Conservation (phyloP, 2,113 vertebrate species). For the Synchiropus splendidus region DNA sequence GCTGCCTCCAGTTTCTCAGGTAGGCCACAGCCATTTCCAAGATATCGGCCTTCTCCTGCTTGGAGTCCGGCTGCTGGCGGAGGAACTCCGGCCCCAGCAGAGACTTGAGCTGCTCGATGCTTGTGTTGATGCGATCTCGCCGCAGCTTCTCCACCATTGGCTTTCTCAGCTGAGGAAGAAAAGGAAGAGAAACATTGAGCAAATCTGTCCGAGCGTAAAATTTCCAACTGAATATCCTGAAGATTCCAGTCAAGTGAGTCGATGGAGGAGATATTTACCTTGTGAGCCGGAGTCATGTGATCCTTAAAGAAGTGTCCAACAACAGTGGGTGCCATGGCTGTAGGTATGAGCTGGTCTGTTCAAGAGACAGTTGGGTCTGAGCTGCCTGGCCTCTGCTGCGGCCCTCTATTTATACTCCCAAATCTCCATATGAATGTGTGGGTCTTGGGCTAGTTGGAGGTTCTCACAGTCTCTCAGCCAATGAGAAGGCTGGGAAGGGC, state of each 20-base stretch:
- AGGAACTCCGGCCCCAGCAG: slow-evolving; percentile 65
- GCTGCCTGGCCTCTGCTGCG: slow-evolving; percentile 34
- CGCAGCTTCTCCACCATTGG: slow-evolving; percentile 69
- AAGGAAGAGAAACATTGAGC: slow-evolving; percentile 4
- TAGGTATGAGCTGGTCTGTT: slow-evolving; percentile 23
- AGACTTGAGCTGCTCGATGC: slow-evolving; percentile 67
- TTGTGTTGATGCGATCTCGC: slow-evolving; percentile 66
- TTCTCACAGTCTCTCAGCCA: slow-evolving; percentile 64
- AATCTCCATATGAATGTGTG: slow-evolving; percentile 68
- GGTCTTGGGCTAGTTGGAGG: slow-evolving; percentile 57
- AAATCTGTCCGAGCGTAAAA: not conserved
- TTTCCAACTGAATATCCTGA: not conserved
- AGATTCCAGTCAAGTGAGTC: not conserved
- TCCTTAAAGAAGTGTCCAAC: slow-evolving; percentile 47
- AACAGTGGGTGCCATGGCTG: slow-evolving; percentile 63
- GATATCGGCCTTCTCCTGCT: slow-evolving; percentile 72
- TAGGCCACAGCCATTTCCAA: slow-evolving; percentile 67
- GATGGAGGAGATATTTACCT: slow-evolving; percentile 50
- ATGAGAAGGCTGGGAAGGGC: slow-evolving; percentile 61
- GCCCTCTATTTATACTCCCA: slow-evolving; percentile 60
- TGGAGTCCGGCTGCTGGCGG: slow-evolving; percentile 66
- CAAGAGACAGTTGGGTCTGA: slow-evolving; percentile 51
- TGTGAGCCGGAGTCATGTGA: slow-evolving; percentile 54
- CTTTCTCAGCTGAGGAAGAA: slow-evolving; percentile 56
- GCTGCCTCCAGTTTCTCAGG: slow-evolving; percentile 53